Percentiles rank a stretch among this genome's conserved stretches.
Evolutionary conservation across 2,113 vertebrate genomes (phyloP).

Genomic region (Deroptyus accipitrinus): DNA sequence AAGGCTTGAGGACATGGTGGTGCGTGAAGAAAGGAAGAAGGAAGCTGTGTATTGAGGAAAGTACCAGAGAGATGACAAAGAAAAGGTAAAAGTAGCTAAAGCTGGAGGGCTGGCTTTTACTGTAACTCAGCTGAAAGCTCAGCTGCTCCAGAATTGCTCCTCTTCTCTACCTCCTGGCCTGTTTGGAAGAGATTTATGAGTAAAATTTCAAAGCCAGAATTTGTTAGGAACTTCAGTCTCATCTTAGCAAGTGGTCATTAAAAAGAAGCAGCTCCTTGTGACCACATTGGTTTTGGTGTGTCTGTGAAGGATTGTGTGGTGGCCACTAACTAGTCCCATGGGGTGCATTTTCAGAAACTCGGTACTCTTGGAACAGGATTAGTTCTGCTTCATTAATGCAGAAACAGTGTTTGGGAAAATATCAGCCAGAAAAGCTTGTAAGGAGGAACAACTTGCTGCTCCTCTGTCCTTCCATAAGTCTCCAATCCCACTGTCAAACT

Average conservation of each 20-base stretch:
- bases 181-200: background rate
- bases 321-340: background rate
- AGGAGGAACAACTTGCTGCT: background rate
- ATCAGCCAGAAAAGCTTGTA: background rate
- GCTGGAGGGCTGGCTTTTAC: background rate
- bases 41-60: background rate
- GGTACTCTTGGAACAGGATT: background rate
- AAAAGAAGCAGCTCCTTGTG: background rate
- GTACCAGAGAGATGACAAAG: background rate
- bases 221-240: background rate
- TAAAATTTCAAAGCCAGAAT: background rate
- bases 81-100: background rate
- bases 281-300: background rate
- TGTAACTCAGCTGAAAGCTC: background rate
- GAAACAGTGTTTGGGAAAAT: background rate
- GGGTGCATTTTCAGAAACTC: background rate
- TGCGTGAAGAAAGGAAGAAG: background rate
- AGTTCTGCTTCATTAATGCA: background rate
- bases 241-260: background rate
- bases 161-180: background rate
- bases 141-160: background rate
- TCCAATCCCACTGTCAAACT: background rate
- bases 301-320: background rate
- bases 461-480: background rate
- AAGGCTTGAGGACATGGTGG: background rate